Evolutionary conservation across 2,888 invertebrate species (phyloP).

Genomic region (Venusia cambrica): DNA sequence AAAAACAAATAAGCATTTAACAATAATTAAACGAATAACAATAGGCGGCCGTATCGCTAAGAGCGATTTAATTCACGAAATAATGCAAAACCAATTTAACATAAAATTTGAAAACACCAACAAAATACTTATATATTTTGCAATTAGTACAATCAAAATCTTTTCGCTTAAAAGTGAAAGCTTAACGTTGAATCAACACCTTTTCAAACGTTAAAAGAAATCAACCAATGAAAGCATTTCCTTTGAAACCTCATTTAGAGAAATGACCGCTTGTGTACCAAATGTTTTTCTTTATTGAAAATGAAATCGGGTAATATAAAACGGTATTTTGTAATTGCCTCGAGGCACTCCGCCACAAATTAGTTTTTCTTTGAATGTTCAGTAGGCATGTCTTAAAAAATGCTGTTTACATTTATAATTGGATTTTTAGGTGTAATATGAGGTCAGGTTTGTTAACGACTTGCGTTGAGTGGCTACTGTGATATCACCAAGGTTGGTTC

Average conservation of each 20-base stretch:
- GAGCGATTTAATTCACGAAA: no score
- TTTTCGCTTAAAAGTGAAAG: no score
- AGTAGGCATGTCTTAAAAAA: slow-evolving; percentile 12
- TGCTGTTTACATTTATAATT: slow-evolving; percentile 16
- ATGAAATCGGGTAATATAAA: slow-evolving; percentile 31
- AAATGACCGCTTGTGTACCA: slow-evolving; percentile 28
- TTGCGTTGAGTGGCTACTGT: slow-evolving; percentile 47
- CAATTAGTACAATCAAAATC: no score
- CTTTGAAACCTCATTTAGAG: slow-evolving; percentile 22
- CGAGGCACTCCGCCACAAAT: slow-evolving; percentile 13
- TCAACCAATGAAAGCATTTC: slow-evolving; percentile 20
- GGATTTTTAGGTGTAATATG: slow-evolving; percentile 1
- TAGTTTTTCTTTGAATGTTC: slow-evolving; percentile 20
- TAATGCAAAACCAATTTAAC: no score
- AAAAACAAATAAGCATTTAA: no score
- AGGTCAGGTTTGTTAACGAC: slow-evolving; percentile 28
- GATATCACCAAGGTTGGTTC: slow-evolving; percentile 73
- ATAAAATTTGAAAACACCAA: no score
- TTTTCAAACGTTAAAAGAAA: slow-evolving; percentile 7
- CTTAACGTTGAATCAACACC: no score
- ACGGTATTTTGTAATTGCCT: slow-evolving; percentile 18
- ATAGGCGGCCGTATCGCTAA: no score
- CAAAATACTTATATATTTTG: no score
- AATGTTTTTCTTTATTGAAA: slow-evolving; percentile 31
- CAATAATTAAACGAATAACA: no score